phyloP scores from a whole-genome alignment of 1,140 invertebrate genomes.

The Lamellibrachia luymesi region DNA sequence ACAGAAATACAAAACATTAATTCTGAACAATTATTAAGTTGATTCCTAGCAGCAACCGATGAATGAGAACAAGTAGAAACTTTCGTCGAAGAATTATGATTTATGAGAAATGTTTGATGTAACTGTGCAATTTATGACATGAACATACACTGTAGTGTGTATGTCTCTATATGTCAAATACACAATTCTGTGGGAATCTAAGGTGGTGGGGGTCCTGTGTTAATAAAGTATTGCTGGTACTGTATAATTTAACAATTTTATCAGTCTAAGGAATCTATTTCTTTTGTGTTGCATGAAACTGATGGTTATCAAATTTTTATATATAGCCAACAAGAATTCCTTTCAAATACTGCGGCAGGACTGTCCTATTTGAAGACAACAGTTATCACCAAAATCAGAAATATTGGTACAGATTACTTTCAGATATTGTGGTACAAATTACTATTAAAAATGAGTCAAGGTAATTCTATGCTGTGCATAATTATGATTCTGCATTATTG shows the following conservation, averaged over 20 bases:
- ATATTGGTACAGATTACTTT: not conserved
- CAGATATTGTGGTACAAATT: not conserved
- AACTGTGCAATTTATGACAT: not conserved
- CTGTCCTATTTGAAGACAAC: not conserved
- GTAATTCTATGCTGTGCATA: not conserved
- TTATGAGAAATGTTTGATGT: not conserved
- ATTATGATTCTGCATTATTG: not conserved
- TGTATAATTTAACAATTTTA: not conserved
- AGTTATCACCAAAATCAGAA: not conserved
- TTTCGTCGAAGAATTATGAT: not conserved
- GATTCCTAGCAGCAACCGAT: not conserved
- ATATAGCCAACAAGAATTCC: not conserved
- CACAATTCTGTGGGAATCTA: too few relatives aligned
- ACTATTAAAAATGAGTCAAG: not conserved
- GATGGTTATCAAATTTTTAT: not conserved
- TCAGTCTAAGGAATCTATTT: not conserved
- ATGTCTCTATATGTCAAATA: not conserved
- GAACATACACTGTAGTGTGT: not conserved
- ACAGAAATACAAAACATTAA: not conserved
- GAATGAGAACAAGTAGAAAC: not conserved
- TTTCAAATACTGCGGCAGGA: not conserved
- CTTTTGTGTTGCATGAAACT: not conserved
- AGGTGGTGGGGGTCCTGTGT: not conserved
- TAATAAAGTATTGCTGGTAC: not conserved
- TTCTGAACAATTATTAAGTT: not conserved